Conservation (phyloP, 2,888 invertebrate species). For the Platypus cylindrus region DNA sequence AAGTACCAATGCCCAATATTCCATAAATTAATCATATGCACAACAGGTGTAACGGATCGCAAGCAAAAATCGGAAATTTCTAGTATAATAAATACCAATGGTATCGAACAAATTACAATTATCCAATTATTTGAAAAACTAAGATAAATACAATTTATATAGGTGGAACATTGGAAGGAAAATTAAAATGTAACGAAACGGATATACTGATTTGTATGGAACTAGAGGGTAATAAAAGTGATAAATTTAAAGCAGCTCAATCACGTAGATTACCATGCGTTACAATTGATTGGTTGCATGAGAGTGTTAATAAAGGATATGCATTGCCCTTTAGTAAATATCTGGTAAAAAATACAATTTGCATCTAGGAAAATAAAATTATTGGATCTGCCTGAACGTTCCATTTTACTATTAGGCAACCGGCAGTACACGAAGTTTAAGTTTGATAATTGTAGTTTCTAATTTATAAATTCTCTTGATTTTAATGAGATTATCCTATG, state of each 20-base stretch:
- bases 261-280: conserved; percentile 47
- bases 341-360: conserved; percentile 9
- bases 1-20: conserved; percentile 55
- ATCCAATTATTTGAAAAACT: neutral
- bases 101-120: conserved; percentile 27
- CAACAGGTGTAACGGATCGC: conserved; percentile 53
- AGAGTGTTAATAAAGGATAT: conserved; percentile 60
- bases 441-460: no score
- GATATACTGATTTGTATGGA: conserved; percentile 44
- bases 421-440: no score
- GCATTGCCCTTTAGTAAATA: conserved; percentile 50
- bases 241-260: conserved; percentile 56
- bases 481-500: no score
- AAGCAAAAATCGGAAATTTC: conserved; percentile 52
- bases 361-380: neutral
- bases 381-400: no score
- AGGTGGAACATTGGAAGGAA: conserved; percentile 37
- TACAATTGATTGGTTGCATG: conserved; percentile 62
- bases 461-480: no score
- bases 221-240: conserved; percentile 51
- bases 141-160: neutral
- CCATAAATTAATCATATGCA: conserved; percentile 62
- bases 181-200: conserved; percentile 39
- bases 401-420: no score
- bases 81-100: conserved; percentile 58